Conservation (phyloP, 2,888 invertebrate genomes). For the Habroteleia sp. region DNA sequence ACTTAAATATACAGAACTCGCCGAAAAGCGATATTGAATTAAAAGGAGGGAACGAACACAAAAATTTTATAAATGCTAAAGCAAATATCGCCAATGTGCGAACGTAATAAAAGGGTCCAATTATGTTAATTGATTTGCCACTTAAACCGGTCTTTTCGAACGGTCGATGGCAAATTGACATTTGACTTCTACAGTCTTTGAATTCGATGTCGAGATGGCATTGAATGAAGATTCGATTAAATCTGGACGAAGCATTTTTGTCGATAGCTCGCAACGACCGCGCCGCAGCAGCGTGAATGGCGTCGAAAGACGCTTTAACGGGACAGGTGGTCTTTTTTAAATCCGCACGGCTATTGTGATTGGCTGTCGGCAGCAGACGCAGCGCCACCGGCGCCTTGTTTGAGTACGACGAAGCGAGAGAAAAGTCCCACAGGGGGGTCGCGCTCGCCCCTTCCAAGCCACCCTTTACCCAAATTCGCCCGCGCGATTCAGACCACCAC, state of each 20-base stretch:
- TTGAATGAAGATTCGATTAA: too few relatives aligned
- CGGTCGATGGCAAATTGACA: too few relatives aligned
- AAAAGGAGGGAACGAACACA: slow-evolving; percentile 8
- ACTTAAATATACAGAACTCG: slow-evolving; percentile 21
- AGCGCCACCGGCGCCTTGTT: slow-evolving; percentile 18
- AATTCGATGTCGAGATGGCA: too few relatives aligned
- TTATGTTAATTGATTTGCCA: slow-evolving; percentile 1
- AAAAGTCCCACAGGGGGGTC: background rate
- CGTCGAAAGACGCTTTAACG: too few relatives aligned
- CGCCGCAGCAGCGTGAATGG: too few relatives aligned
- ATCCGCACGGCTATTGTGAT: slow-evolving; percentile 1
- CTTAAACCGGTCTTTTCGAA: too few relatives aligned
- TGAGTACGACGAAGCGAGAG: slow-evolving; percentile 8
- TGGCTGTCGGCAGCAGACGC: slow-evolving; percentile 24
- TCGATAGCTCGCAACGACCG: too few relatives aligned
- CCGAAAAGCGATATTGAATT: slow-evolving; percentile 18
- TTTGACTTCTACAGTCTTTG: too few relatives aligned
- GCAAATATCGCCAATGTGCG: slow-evolving; percentile 7
- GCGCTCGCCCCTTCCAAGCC: slow-evolving; percentile 4
- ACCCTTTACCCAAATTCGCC: slow-evolving; percentile 24
- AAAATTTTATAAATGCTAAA: slow-evolving; percentile 2
- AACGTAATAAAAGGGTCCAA: slow-evolving; percentile 1
- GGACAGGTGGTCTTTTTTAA: too few relatives aligned
- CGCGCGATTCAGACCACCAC: slow-evolving; percentile 49
- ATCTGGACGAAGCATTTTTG: too few relatives aligned